Evolutionary conservation across 1,140 invertebrate species (phyloP), one percentile per base, ranked within the genome.

Genomic region (Papilio helenus): DNA sequence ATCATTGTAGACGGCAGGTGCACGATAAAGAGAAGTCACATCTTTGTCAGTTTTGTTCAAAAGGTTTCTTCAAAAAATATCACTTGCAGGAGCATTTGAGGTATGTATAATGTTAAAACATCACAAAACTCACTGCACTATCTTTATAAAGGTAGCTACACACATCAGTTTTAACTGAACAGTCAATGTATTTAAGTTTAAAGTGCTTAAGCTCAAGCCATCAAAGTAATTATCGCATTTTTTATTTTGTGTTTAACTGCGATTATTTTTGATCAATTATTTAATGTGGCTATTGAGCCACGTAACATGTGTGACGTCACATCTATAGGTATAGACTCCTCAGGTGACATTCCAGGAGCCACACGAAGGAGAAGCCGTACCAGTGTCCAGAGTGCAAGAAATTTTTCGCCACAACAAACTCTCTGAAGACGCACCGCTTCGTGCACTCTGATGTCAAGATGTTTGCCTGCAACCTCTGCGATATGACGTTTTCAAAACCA

Each of bases 381-480:
- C 83, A 91, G 76, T 95, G 95, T 79, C 74, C 78, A 0, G 84
- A 90, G 14, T 96, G 97, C 81, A 93, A 95, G 7, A 96, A 96
- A 73, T 95, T 94, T 39, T 96, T 96, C 82, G 93, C 89, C 3
- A 96, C 96, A 49, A 84, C 87, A 0, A 87, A 90, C 10, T 89
- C 94, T 0, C 89, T 97, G 46, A 95, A 95, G 65, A 95, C 95
- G 68, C 97, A 97, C 85, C 89, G 95, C 16, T 90, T 95, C 12
- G 95, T 91, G 9, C 96, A 96, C 87, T 95, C 93, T 0, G 95
- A 96, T 3, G 96, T 96, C 49, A 96, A 96, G 79, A 95, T 95
- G 0, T 96, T 94, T 81, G 71, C 93, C 1, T 97, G 96, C 79
- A 74, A 85, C 0, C 88, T 94, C 0, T 97, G 96, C 80, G 84